Conservation (phyloP, 2,888 invertebrate species). For the Adela reaumurella region DNA sequence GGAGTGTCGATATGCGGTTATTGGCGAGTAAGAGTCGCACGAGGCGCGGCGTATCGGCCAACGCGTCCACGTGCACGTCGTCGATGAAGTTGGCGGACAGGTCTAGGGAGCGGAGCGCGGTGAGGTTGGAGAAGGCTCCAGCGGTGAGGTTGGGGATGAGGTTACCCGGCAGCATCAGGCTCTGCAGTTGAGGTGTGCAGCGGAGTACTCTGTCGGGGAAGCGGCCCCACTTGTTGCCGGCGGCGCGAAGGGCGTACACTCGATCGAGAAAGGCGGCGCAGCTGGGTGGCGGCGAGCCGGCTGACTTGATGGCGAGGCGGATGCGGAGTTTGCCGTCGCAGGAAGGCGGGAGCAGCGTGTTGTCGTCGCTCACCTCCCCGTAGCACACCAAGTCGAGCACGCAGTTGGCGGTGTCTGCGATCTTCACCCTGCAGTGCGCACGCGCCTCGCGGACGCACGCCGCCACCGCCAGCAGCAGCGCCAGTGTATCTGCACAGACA, state of each 20-base stretch:
- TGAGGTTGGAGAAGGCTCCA: background rate
- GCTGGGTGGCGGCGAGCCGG: background rate
- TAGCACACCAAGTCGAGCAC: background rate
- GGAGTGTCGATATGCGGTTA: background rate
- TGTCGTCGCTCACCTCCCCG: background rate
- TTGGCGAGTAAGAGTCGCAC: background rate
- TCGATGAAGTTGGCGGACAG: background rate
- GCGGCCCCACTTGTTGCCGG: background rate
- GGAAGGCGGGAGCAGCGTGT: background rate
- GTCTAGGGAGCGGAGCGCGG: background rate
- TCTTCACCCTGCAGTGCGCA: background rate
- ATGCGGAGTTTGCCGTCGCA: background rate
- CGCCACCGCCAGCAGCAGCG: background rate
- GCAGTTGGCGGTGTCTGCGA: background rate
- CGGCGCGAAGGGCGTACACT: background rate
- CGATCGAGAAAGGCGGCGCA: background rate
- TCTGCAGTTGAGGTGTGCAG: background rate
- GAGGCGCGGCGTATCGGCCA: background rate
- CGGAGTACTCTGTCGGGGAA: background rate
- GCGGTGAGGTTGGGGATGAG: background rate
- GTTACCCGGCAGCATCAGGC: background rate
- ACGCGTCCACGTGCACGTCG: background rate
- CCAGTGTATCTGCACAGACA: background rate
- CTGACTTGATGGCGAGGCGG: background rate
- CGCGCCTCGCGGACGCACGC: background rate